Conservation (phyloP, 2,113 vertebrate species). For the Opisthocomus hoazin region DNA sequence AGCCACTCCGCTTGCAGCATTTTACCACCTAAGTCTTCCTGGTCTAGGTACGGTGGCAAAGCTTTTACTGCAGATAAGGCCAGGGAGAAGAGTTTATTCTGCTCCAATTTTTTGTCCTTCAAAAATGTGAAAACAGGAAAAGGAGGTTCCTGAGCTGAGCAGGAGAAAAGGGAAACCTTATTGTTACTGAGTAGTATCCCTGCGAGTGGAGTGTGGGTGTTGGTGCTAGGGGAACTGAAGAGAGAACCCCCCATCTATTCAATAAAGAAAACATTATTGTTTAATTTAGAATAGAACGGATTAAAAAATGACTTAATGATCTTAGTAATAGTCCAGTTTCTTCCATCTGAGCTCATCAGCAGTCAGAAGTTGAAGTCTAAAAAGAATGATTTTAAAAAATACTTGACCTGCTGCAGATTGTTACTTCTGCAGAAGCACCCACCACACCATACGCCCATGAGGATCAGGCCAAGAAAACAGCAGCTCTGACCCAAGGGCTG, state of each 20-base stretch:
- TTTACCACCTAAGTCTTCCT: background rate
- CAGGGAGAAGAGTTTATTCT: background rate
- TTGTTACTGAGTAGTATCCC: background rate
- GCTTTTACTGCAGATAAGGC: background rate
- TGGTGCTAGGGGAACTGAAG: background rate
- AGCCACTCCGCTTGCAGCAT: rapidly evolving
- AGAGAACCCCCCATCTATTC: background rate
- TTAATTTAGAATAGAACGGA: background rate
- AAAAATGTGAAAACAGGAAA: conserved; percentile 24
- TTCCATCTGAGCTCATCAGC: background rate
- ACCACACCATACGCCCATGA: background rate
- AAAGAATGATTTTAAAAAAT: background rate
- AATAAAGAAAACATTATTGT: background rate
- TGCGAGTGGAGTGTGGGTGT: background rate
- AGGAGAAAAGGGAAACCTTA: conserved; percentile 17
- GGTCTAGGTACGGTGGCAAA: background rate
- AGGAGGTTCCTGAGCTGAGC: background rate
- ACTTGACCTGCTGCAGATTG: background rate
- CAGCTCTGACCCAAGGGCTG: background rate
- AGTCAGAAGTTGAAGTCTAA: background rate
- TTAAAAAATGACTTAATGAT: background rate
- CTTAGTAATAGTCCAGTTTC: background rate
- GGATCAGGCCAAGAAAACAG: background rate
- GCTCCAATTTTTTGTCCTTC: background rate
- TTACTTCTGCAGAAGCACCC: background rate